A percentile compares a stretch with the other conserved stretches of the same genome.
Conservation (phyloP, 2,797 vertebrate genomes). For the Rhadinocentrus ornatus region DNA sequence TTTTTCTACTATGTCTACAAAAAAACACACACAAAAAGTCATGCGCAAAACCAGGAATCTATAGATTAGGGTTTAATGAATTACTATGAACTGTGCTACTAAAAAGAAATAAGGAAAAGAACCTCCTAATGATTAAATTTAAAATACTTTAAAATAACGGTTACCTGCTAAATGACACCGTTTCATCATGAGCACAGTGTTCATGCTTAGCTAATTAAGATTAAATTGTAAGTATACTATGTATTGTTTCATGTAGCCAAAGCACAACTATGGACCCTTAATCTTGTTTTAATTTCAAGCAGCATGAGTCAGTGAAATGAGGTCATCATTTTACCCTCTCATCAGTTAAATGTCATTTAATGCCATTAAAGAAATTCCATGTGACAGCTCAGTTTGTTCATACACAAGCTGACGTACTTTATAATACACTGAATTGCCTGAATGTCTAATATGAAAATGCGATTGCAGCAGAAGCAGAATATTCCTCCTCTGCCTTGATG, state of each 20-base stretch:
- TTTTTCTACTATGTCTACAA: no score
- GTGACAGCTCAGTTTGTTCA: background rate
- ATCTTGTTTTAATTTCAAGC: slow-evolving; percentile 19
- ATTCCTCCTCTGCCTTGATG: slow-evolving; percentile 6
- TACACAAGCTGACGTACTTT: background rate
- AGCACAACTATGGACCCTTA: slow-evolving; percentile 1
- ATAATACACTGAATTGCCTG: background rate
- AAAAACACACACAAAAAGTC: background rate
- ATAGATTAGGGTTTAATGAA: background rate
- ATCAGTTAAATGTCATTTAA: background rate
- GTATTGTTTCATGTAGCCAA: background rate
- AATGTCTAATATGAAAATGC: background rate
- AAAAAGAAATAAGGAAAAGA: no score
- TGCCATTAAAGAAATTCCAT: background rate
- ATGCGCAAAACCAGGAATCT: background rate
- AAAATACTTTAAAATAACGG: background rate
- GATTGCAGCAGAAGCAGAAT: slow-evolving; percentile 5
- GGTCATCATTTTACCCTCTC: slow-evolving; percentile 21
- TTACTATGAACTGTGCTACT: background rate
- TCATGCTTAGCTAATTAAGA: slow-evolving; percentile 3
- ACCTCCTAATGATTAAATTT: background rate
- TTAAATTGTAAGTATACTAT: background rate
- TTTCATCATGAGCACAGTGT: background rate
- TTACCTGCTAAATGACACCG: background rate
- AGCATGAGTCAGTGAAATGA: slow-evolving; percentile 7